Percentiles rank a stretch among this genome's conserved stretches.
Evolutionary conservation across 2,797 vertebrate species (phyloP).

Genomic region (Limnodromus scolopaceus): DNA sequence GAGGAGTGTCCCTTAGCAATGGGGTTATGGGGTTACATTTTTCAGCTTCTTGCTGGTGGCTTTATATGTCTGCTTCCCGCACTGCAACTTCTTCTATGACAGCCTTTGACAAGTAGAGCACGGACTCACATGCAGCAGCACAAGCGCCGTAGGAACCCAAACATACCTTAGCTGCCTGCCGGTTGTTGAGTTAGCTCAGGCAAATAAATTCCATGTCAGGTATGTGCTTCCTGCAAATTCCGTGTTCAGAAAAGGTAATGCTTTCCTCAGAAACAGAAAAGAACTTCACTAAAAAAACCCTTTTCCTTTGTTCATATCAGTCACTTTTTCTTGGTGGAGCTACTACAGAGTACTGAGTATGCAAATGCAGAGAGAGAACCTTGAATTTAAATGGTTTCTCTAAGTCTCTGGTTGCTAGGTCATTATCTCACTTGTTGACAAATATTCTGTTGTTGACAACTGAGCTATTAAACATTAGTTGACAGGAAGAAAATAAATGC

Average conservation of each 20-base stretch:
- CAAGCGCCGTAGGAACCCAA: background rate
- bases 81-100: background rate
- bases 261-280: background rate
- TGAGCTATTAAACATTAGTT: background rate
- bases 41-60: background rate
- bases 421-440: background rate
- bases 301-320: background rate
- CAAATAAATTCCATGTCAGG: background rate
- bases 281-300: background rate
- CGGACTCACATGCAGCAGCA: fast-evolving
- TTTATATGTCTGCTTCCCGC: background rate
- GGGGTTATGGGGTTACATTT: background rate
- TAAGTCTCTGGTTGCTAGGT: background rate
- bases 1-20: background rate
- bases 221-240: background rate
- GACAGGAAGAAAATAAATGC: background rate
- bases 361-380: background rate
- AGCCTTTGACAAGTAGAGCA: background rate
- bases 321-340: background rate
- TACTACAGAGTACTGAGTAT: background rate
- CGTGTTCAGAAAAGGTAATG: background rate
- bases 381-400: background rate
- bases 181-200: background rate
- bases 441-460: background rate
- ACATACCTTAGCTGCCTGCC: background rate